Evolutionary conservation across 2,888 invertebrate species (phyloP).

Genomic region (Clostera curtula): DNA sequence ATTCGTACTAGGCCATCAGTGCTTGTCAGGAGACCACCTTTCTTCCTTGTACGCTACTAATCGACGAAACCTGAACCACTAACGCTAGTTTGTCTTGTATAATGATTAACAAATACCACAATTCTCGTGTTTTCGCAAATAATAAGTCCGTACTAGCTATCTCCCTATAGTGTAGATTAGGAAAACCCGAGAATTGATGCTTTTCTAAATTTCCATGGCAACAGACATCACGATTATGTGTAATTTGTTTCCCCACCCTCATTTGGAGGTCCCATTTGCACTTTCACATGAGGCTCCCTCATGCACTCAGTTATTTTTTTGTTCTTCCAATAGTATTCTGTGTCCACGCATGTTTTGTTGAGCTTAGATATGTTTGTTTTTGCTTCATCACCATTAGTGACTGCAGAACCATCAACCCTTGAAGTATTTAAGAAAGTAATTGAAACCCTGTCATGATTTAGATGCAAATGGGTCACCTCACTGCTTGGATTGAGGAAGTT

Average conservation of each 20-base stretch:
- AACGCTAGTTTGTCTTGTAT: too few relatives aligned
- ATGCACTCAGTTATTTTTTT: conserved; percentile 36
- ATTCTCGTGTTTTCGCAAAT: too few relatives aligned
- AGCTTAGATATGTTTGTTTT: conserved; percentile 23
- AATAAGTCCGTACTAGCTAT: too few relatives aligned
- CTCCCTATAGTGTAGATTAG: too few relatives aligned
- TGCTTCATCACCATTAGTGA: conserved; percentile 29
- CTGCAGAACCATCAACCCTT: conserved; percentile 25
- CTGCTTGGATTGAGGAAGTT: too few relatives aligned
- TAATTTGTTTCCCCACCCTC: conserved; percentile 56
- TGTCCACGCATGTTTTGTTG: conserved; percentile 71
- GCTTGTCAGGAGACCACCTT: too few relatives aligned
- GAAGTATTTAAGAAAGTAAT: conserved; percentile 9
- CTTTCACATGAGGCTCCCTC: conserved; percentile 43
- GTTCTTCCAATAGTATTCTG: conserved; percentile 50
- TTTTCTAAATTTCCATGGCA: conserved; percentile 26
- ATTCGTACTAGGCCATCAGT: too few relatives aligned
- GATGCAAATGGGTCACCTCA: conserved; percentile 71
- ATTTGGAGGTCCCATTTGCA: conserved; percentile 68
- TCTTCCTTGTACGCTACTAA: too few relatives aligned
- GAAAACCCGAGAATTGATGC: too few relatives aligned
- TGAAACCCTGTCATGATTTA: conserved; percentile 20
- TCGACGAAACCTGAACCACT: too few relatives aligned
- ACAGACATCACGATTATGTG: conserved; percentile 58
- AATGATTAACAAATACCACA: too few relatives aligned